Percentiles rank a stretch among this genome's conserved stretches.
Evolutionary conservation across 2,797 vertebrate species (phyloP).

Genomic region (Ctenochaetus hawaiiensis): DNA sequence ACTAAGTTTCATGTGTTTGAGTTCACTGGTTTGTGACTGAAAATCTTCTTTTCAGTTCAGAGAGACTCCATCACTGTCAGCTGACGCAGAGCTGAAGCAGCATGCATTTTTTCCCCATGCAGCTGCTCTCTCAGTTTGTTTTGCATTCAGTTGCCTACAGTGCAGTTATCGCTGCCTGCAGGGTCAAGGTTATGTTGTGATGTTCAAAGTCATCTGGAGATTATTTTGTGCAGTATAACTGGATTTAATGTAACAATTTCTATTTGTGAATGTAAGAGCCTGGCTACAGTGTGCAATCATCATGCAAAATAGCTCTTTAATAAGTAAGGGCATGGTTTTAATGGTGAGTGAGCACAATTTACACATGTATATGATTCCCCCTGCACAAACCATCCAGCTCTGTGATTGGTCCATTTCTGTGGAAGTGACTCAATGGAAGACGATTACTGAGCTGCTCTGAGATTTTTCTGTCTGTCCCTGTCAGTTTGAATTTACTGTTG

Average conservation of each 20-base stretch:
- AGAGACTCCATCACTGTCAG: not conserved
- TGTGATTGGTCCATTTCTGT: conserved; percentile 9
- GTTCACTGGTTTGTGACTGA: not conserved
- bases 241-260: not conserved
- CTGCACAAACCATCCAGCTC: conserved; percentile 2
- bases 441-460: conserved; percentile 44
- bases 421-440: conserved; percentile 13
- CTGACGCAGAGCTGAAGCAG: conserved; percentile 3
- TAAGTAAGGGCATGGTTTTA: not conserved
- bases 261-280: not conserved
- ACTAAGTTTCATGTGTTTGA: not conserved
- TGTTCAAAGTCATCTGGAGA: conserved; percentile 1
- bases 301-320: not conserved
- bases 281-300: not conserved
- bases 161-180: not conserved
- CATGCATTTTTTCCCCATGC: not conserved
- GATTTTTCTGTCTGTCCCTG: conserved; percentile 61
- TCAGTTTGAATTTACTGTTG: conserved; percentile 49
- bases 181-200: conserved; percentile 16
- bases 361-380: not conserved
- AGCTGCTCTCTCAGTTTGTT: not conserved
- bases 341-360: not conserved
- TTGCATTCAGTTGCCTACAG: not conserved
- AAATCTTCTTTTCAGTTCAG: not conserved
- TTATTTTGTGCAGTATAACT: not conserved